Conservation (phyloP, 2,888 invertebrate species). For the Sesia bembeciformis region DNA sequence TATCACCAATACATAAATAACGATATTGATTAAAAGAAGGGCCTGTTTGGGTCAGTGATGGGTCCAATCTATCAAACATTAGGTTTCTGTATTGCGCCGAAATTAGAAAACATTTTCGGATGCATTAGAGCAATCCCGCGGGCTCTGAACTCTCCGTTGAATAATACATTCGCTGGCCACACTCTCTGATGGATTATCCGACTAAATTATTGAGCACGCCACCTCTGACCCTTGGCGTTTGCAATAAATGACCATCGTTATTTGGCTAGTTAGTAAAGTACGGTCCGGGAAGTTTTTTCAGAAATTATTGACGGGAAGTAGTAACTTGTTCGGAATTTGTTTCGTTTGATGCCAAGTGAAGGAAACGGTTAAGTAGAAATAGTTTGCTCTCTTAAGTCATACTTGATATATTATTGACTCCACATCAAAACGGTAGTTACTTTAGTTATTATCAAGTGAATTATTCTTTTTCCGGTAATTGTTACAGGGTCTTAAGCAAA, state of each 20-base stretch:
- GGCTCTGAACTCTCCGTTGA: constrained; percentile 42
- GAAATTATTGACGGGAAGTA: neutral
- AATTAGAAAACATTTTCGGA: constrained; percentile 39
- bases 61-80: no score
- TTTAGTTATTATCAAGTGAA: no score
- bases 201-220: constrained; percentile 59
- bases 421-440: neutral
- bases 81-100: constrained; percentile 14
- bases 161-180: constrained; percentile 49
- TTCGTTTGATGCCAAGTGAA: neutral
- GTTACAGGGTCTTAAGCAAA: no score
- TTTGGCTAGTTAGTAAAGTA: constrained; percentile 10
- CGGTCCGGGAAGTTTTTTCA: neutral
- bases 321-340: neutral
- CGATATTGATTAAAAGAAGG: no score
- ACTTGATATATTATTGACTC: no score
- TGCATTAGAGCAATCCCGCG: constrained; percentile 37
- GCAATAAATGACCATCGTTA: constrained; percentile 42
- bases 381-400: neutral
- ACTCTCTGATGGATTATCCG: constrained; percentile 47
- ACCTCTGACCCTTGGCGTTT: constrained; percentile 33
- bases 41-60: no score
- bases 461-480: no score
- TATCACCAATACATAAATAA: no score
- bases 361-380: neutral